Percentiles rank a stretch among this genome's conserved stretches.
Evolutionary conservation across 2,113 vertebrate genomes (phyloP).

Genomic region (Desmodus rotundus): DNA sequence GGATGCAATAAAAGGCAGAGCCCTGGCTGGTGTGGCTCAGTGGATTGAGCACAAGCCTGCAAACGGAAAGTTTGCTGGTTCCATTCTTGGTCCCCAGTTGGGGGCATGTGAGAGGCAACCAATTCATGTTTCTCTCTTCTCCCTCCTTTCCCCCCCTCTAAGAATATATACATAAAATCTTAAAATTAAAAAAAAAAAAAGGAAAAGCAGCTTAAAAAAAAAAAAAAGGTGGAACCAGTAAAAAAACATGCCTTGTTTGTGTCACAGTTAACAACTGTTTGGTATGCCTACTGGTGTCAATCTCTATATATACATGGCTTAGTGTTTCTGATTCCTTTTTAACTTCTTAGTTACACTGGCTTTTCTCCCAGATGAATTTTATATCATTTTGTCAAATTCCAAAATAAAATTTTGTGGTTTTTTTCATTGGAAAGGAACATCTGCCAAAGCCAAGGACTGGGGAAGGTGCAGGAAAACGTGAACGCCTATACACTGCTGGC

Average conservation of each 20-base stretch:
- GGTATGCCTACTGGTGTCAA: not conserved
- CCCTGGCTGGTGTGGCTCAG: no score
- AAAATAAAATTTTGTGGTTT: not conserved
- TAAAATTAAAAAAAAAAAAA: no score
- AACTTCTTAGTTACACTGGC: not conserved
- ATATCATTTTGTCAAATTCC: slow-evolving; percentile 1
- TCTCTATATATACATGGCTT: not conserved
- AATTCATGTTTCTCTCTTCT: no score
- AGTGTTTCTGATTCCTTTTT: not conserved
- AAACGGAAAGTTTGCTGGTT: no score
- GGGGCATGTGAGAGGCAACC: no score
- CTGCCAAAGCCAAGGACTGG: not conserved
- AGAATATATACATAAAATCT: no score
- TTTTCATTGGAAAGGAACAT: not conserved
- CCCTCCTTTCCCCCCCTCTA: no score
- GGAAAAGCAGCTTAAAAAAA: no score
- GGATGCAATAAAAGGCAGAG: not conserved
- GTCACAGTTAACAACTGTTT: not conserved
- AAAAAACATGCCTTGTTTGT: slow-evolving; percentile 2
- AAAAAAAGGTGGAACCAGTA: not conserved
- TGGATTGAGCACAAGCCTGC: no score
- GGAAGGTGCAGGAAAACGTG: not conserved
- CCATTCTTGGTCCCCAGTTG: no score
- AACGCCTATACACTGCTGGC: not conserved
- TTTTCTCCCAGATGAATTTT: not conserved